Evolutionary conservation across 1,140 invertebrate species (phyloP), one percentile per base, ranked within the genome.

Genomic region (Yoshiicerus persimilis): DNA sequence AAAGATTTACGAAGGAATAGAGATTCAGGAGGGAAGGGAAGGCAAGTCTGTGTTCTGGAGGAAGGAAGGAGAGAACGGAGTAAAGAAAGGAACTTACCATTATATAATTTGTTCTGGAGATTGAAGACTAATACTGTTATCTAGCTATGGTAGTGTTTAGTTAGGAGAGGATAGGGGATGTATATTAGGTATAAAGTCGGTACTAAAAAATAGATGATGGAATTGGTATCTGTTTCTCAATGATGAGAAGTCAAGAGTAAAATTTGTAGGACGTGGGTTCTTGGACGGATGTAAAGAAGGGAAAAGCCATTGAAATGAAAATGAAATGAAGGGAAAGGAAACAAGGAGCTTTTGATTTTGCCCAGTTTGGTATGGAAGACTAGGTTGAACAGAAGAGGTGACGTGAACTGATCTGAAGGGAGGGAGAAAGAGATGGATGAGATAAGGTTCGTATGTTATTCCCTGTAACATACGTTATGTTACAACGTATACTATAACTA

Each of bases 401-500:
- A 80, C 36, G 75, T 80, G 75, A 80, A 80, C 75, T 70, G 66
- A 70, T 70, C 66, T 70, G 66, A 70, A 70, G 75, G 75, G 75
- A 80, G 75, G 75, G 75, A 80, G 75, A 80, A 80, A 80, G 38
- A 80, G 75, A 80, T 80, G 75, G 75, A 80, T 80, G 75, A 80
- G 75, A 80, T 80, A 80, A 80, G 32, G 75, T 80, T 80, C 75
- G 75, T 25, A 80, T 80, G 75, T 80, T 80, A 80, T 32, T 80
- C 75, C 16, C 13, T 4, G 3, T 36, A 80, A 36, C 75, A 80
- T 80, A 80, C 75, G 75, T 80, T 80, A 80, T 34, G 13, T 56
- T 56, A 30, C 32, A 80, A 0, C 27, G 27, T 27, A 27, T 80
- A 6, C 30, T 80, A 36, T 25, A 2, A 11, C 66, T 70, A 32